Base-by-base conservation (phyloP, 2,888 invertebrate species). In the Caenorhabditis virilis region DNA sequence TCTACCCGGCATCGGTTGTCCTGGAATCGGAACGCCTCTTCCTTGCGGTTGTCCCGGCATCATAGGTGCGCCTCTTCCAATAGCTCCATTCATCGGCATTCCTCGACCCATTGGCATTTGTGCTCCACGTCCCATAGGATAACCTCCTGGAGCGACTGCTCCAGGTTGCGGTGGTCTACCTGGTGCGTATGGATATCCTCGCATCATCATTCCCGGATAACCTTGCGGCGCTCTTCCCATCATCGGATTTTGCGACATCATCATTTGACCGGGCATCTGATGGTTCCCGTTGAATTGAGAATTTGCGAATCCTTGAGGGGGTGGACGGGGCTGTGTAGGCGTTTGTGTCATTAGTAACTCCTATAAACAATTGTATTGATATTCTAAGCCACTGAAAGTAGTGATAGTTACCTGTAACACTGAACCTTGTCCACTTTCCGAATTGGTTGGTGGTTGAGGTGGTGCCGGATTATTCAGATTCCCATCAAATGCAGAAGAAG, bases 281-380 rank as follows among this genome's bases (percentile, higher is more conserved):
- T n/a, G n/a, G n/a, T n/a, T n/a, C n/a, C n/a, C n/a, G n/a, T n/a
- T n/a, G n/a, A n/a, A n/a, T n/a, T n/a, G n/a, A n/a, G n/a, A n/a
- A n/a, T n/a, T n/a, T n/a, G n/a, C n/a, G n/a, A n/a, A n/a, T n/a
- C n/a, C n/a, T n/a, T n/a, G 54, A 33, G 46, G 45, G 3, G 46
- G 54, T 13, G 50, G 58, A 11, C 22, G 20, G 18, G 23, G 55
- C 7, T 63, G 60, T 16, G 72, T 48, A 5, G 74, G 74, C 15
- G 74, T 48, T 16, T 48, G 62, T 45, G 69, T 74, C 58, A 80
- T 76, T n/a, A 80, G 62, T n/a, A 80, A 59, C 46, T 80, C 80
- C 56, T 79, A 75, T 26, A 80, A 57, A 16, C 46, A 50, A 52
- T 42, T n/a, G n/a, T n/a, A n/a, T n/a, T n/a, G n/a, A n/a, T n/a